phyloP scores from a whole-genome alignment of 1,140 invertebrate genomes.

The Neodiprion pinetum region DNA sequence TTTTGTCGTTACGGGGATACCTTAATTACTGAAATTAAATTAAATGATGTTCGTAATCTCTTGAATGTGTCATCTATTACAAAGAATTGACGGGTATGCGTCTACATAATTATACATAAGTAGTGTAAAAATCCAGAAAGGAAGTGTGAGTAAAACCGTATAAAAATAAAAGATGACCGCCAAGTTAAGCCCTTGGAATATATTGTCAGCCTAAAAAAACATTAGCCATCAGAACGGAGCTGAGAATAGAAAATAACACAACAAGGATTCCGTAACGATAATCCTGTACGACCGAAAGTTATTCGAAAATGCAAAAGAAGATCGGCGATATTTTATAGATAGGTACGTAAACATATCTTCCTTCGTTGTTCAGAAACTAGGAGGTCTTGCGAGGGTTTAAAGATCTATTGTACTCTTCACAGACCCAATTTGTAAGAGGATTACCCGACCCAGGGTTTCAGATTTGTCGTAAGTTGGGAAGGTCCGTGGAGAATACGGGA shows the following conservation, averaged over 20 bases:
- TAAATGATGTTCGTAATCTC: too few species aligned
- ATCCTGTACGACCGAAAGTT: too few species aligned
- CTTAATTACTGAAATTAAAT: too few species aligned
- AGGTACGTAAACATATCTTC: background rate
- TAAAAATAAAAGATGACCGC: background rate
- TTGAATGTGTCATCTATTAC: too few species aligned
- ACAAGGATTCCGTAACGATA: background rate
- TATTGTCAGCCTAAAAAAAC: background rate
- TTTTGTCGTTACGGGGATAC: too few species aligned
- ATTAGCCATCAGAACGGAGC: background rate
- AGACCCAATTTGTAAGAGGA: background rate
- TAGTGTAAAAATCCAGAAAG: background rate
- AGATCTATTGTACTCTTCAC: background rate
- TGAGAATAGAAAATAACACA: background rate
- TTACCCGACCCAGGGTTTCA: background rate
- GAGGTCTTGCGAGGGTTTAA: background rate
- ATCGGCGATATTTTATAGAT: too few species aligned
- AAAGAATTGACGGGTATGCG: too few species aligned
- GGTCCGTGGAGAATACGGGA: too few species aligned
- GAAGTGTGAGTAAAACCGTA: background rate
- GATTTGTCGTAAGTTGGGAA: background rate
- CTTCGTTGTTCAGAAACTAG: background rate
- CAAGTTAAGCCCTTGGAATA: too few species aligned
- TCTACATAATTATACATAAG: too few species aligned
- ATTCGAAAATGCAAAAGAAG: too few species aligned